phyloP scores from a whole-genome alignment of 2,113 vertebrate species.

The Chlorodrepanis virens region DNA sequence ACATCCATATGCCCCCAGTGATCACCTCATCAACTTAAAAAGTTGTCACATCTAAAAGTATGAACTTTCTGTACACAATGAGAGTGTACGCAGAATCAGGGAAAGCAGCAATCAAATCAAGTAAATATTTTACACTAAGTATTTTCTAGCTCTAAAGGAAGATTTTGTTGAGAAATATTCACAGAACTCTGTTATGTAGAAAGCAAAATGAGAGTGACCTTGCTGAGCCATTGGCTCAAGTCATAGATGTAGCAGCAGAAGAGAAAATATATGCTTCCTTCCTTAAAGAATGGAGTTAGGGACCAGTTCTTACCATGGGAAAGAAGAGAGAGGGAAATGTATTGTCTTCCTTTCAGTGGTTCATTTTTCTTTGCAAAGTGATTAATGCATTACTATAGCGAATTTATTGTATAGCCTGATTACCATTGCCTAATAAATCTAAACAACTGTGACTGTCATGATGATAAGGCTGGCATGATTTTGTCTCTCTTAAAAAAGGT shows the following conservation, averaged over 20 bases:
- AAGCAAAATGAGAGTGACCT: not conserved
- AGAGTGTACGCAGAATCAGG: not conserved
- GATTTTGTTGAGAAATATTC: not conserved
- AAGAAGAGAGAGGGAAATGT: constrained; percentile 52
- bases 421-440: constrained; percentile 79
- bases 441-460: constrained; percentile 72
- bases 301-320: constrained; percentile 16
- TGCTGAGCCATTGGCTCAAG: constrained; percentile 2
- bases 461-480: constrained; percentile 67
- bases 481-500: constrained; percentile 68
- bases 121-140: not conserved
- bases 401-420: constrained; percentile 80
- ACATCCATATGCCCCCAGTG: not conserved
- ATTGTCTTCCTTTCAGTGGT: constrained; percentile 71
- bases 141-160: not conserved
- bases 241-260: not conserved
- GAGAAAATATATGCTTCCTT: constrained; percentile 7
- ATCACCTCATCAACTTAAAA: not conserved
- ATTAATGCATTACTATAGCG: constrained; percentile 77
- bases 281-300: constrained; percentile 42
- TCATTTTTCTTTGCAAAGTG: constrained; percentile 75
- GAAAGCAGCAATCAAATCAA: not conserved
- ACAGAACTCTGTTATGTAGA: not conserved
- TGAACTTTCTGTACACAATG: not conserved
- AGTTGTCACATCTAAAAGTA: not conserved